These are phyloP conservation scores for Diogma glabrata DNA, from an alignment of 2,888 invertebrate species.

Conservation along the genomic window DNA sequence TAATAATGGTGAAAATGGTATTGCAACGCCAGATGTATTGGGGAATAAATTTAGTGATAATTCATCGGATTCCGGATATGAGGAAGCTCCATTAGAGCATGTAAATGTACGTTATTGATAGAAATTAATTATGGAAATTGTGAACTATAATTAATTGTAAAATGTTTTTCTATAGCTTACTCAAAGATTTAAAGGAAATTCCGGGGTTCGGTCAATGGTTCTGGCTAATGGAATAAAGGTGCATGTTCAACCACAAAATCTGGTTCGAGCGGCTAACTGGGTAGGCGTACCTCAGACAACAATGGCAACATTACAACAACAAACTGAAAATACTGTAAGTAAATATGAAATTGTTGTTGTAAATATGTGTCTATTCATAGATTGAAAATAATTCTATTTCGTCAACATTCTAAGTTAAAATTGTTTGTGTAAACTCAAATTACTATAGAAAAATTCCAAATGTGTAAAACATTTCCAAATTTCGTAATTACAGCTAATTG, in stretches of 20 bases:
- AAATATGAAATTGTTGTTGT: not conserved
- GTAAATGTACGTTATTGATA: not conserved
- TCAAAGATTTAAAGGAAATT: not conserved
- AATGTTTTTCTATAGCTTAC: no score
- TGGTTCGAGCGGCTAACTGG: slow-evolving; percentile 12
- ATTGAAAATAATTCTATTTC: no score
- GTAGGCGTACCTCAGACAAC: slow-evolving; percentile 12
- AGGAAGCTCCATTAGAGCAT: slow-evolving; percentile 40
- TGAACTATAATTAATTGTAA: no score
- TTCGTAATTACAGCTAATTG: no score
- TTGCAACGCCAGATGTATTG: slow-evolving; percentile 21
- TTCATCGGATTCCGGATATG: slow-evolving; percentile 62
- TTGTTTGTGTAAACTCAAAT: not conserved
- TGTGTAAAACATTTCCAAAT: no score
- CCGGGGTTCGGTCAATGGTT: slow-evolving; percentile 7
- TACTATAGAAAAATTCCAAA: not conserved
- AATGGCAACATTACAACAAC: not conserved
- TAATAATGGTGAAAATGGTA: slow-evolving; percentile 6
- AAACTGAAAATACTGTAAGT: slow-evolving; percentile 7
- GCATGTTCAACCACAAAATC: slow-evolving; percentile 14
- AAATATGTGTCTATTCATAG: not conserved
- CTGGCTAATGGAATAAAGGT: slow-evolving; percentile 11
- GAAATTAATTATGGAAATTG: no score
- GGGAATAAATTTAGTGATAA: slow-evolving; percentile 45
- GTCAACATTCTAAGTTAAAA: no score